Percentiles rank a stretch among this genome's conserved stretches.
Evolutionary conservation across 2,113 vertebrate genomes (phyloP).

Genomic region (Himantopus leucocephalus): DNA sequence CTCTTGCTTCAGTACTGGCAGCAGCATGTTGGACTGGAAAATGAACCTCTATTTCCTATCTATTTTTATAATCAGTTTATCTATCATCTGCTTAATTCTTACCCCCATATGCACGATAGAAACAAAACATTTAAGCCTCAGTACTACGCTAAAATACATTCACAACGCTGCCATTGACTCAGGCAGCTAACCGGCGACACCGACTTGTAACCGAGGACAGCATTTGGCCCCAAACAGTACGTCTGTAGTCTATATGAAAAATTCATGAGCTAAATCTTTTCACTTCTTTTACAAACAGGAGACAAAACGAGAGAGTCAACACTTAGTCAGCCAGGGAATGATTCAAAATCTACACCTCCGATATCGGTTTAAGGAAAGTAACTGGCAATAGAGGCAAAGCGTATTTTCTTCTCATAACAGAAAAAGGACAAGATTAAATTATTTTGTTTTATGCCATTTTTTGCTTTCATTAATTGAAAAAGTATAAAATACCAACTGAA

Average conservation of each 20-base stretch:
- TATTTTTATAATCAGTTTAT: constrained; percentile 51
- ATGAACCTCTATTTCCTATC: constrained; percentile 53
- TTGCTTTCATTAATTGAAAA: not conserved
- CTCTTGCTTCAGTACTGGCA: constrained; percentile 52
- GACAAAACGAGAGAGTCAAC: not conserved
- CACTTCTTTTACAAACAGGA: constrained; percentile 12
- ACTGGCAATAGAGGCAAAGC: not conserved
- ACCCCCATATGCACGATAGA: not conserved
- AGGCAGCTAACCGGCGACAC: not conserved
- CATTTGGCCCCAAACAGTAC: not conserved
- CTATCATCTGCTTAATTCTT: constrained; percentile 42
- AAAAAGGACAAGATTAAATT: not conserved
- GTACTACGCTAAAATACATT: not conserved
- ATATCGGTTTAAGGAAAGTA: not conserved
- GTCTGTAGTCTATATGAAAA: not conserved
- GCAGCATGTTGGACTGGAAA: constrained; percentile 50
- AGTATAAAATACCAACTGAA: not conserved
- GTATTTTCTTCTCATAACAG: not conserved
- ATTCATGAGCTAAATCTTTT: constrained; percentile 31
- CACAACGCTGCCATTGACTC: not conserved
- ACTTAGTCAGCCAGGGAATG: not conserved
- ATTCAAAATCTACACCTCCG: constrained; percentile 9
- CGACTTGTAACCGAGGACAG: not conserved
- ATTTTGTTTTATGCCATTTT: not conserved
- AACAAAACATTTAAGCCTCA: constrained; percentile 9